Percentiles rank a stretch among this genome's conserved stretches.
Conservation (phyloP, 2,113 vertebrate species). For the Microcebus jonahi region DNA sequence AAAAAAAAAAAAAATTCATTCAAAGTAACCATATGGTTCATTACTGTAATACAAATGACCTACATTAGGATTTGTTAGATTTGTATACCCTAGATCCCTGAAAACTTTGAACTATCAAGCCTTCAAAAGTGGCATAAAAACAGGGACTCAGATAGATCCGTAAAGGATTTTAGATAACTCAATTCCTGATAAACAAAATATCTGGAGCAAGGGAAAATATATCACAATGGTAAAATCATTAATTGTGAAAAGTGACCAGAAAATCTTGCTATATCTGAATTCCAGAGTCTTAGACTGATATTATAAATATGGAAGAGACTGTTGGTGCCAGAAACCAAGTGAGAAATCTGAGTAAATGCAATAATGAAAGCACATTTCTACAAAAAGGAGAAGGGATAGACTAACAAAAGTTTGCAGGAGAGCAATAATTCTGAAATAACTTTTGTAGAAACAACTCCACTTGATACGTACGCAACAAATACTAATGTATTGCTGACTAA, state of each 20-base stretch:
- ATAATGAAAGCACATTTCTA: not conserved
- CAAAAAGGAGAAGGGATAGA: not conserved
- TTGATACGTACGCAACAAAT: not conserved
- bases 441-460: not conserved
- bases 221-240: not conserved
- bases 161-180: not conserved
- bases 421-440: not conserved
- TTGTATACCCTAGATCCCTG: not conserved
- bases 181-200: not conserved
- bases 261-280: slow-evolving; percentile 2
- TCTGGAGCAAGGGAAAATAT: not conserved
- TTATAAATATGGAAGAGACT: not conserved
- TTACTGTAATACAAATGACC: not conserved
- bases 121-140: not conserved
- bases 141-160: not conserved
- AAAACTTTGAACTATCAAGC: not conserved
- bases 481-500: not conserved
- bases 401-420: not conserved
- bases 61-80: not conserved
- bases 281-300: not conserved
- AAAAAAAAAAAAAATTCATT: not conserved
- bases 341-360: not conserved
- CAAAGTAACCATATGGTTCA: slow-evolving; percentile 2
- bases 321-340: not conserved
- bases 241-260: not conserved